These are phyloP conservation scores for Dioctria rufipes DNA, from an alignment of 2,888 invertebrate genomes.

Conservation along the genomic window DNA sequence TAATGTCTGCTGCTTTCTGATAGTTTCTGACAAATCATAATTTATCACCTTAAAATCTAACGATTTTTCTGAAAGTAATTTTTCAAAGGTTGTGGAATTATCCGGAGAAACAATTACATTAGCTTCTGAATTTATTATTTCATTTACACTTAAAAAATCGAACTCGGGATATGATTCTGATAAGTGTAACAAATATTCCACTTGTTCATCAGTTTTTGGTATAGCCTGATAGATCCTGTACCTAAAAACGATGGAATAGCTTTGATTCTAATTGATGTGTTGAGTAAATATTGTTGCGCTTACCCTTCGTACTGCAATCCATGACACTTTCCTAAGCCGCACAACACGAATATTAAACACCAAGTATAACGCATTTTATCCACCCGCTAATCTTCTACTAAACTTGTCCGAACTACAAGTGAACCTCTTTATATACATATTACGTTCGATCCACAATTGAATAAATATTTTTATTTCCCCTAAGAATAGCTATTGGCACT, in stretches of 20 bases:
- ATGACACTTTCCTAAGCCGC: too few species aligned
- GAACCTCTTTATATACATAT: too few species aligned
- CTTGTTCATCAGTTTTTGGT: conserved; percentile 22
- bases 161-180: background rate
- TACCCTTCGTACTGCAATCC: too few species aligned
- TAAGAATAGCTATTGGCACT: too few species aligned
- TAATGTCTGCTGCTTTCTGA: background rate
- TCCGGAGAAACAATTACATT: background rate
- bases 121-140: background rate
- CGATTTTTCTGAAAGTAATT: background rate
- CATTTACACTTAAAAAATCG: conserved; percentile 1
- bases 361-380: too few species aligned
- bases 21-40: background rate
- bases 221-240: conserved; percentile 15
- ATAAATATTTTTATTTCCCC: too few species aligned
- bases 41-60: background rate
- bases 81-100: background rate
- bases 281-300: too few species aligned
- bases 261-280: too few species aligned
- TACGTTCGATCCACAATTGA: too few species aligned
- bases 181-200: background rate
- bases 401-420: too few species aligned
- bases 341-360: too few species aligned
- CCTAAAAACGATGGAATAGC: background rate
- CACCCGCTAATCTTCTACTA: too few species aligned